These are phyloP conservation scores for Strix uralensis DNA, from an alignment of 2,113 vertebrate genomes.

Conservation along the genomic window DNA sequence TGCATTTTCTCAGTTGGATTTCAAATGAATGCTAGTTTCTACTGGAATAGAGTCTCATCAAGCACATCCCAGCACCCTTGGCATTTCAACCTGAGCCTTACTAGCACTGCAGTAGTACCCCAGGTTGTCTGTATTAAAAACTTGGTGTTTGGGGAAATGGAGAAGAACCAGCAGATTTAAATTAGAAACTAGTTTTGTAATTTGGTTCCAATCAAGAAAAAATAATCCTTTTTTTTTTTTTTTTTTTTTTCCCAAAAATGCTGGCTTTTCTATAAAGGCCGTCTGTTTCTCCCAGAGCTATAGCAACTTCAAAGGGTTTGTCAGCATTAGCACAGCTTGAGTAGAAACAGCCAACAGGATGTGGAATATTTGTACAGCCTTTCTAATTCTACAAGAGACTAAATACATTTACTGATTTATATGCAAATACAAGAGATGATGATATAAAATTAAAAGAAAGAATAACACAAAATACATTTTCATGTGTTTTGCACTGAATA, in stretches of 20 bases:
- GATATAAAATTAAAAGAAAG: not conserved
- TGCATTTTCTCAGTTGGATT: not conserved
- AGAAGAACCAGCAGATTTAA: not conserved
- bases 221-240: not conserved
- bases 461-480: not conserved
- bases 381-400: not conserved
- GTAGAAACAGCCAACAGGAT: not conserved
- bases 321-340: constrained; percentile 24
- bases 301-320: constrained; percentile 10
- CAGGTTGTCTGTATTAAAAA: not conserved
- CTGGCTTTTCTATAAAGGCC: not conserved
- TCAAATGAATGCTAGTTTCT: not conserved
- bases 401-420: not conserved
- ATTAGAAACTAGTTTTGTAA: not conserved
- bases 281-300: not conserved
- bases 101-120: not conserved
- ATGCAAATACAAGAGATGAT: not conserved
- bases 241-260: not conserved
- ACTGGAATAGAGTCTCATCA: not conserved
- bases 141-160: not conserved
- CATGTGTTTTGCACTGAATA: not conserved
- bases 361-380: constrained; percentile 28
- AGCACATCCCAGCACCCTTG: not conserved
- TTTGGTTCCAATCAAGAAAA: not conserved
- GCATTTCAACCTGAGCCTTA: not conserved